phyloP scores from a whole-genome alignment of 2,113 vertebrate genomes.

The Nothocercus julius region DNA sequence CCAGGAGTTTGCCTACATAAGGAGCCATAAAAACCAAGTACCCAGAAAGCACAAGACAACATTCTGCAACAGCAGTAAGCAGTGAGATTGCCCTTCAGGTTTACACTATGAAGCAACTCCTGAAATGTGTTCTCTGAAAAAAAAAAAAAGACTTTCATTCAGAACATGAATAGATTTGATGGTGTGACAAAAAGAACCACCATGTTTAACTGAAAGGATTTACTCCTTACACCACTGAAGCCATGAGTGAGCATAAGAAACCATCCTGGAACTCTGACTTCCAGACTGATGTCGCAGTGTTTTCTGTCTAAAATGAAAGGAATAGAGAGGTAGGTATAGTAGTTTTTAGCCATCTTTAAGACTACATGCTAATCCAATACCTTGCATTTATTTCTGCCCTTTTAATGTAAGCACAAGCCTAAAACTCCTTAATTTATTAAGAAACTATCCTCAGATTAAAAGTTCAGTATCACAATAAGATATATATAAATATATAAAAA shows the following conservation, averaged over 20 bases:
- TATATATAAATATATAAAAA: too few relatives aligned
- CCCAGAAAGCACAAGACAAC: not conserved
- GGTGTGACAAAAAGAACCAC: not conserved
- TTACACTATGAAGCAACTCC: not conserved
- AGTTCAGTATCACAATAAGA: not conserved
- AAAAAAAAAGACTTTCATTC: not conserved
- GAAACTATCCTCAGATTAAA: not conserved
- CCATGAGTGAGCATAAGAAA: rapidly evolving
- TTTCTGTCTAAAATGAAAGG: too few relatives aligned
- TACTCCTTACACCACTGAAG: not conserved
- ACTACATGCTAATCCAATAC: not conserved
- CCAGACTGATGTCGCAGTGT: rapidly evolving
- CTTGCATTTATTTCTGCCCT: not conserved
- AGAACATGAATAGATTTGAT: not conserved
- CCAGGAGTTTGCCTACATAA: not conserved
- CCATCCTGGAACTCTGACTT: not conserved
- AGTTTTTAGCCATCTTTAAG: not conserved
- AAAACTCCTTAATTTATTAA: not conserved
- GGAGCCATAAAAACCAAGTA: not conserved
- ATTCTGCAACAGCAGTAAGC: not conserved
- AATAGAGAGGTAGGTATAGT: not conserved
- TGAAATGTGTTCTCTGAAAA: not conserved
- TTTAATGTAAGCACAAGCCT: not conserved
- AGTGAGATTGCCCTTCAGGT: rapidly evolving
- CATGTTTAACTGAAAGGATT: not conserved